These are phyloP conservation scores for Silurus glanis DNA, from an alignment of 2,113 vertebrate genomes.

Conservation along the genomic window DNA sequence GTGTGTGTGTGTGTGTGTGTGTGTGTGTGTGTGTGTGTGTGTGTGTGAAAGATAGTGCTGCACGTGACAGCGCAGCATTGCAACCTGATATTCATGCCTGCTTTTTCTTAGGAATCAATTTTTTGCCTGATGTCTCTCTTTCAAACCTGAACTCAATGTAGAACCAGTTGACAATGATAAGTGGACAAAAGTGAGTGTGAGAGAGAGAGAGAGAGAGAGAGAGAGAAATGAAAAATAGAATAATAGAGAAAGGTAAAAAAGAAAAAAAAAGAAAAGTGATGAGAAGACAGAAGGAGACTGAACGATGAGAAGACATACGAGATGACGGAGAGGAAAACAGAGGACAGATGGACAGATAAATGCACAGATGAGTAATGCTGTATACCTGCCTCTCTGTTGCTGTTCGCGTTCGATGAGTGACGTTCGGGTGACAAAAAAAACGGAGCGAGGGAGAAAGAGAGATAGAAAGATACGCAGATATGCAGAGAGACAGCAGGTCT, in stretches of 20 bases:
- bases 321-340: not conserved
- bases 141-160: not conserved
- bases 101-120: not conserved
- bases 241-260: not conserved
- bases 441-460: not conserved
- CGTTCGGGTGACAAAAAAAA: not conserved
- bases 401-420: not conserved
- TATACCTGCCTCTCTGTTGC: not conserved
- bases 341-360: conserved; percentile 26
- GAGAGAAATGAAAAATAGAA: not conserved
- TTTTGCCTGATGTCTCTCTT: not conserved
- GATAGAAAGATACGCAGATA: not conserved
- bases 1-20: not conserved
- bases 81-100: conserved; percentile 1
- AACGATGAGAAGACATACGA: not conserved
- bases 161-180: not conserved
- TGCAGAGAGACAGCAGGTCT: not conserved
- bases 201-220: not conserved
- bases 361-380: conserved; percentile 32
- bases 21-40: not conserved
- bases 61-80: conserved; percentile 10
- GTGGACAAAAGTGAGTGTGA: not conserved
- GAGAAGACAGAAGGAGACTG: not conserved
- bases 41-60: not conserved
- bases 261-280: not conserved